phyloP scores from a whole-genome alignment of 2,888 invertebrate species.

The Eristalis arbustorum region DNA sequence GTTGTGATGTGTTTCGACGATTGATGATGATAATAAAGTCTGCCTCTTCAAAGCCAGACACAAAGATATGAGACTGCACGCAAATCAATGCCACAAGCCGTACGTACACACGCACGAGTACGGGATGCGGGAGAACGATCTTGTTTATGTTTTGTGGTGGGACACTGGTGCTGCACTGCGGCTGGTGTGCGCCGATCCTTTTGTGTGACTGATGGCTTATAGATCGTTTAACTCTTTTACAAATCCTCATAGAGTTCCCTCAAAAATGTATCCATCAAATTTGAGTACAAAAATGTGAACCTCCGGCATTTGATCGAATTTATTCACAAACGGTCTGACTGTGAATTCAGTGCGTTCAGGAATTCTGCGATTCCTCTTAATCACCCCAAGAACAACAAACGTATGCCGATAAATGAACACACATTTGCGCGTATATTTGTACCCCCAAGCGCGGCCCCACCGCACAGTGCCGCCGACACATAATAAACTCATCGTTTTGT shows the following conservation, averaged over 20 bases:
- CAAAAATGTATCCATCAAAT: neutral
- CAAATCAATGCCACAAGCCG: slow-evolving; percentile 22
- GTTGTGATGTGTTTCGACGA: slow-evolving; percentile 48
- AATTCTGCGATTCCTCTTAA: slow-evolving; percentile 74
- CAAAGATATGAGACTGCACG: slow-evolving; percentile 20
- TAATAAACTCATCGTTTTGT: slow-evolving; percentile 65
- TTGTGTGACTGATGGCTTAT: slow-evolving; percentile 64
- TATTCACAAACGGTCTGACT: too few relatives aligned
- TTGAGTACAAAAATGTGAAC: too few relatives aligned
- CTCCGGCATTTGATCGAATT: too few relatives aligned
- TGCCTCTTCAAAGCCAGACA: slow-evolving; percentile 26
- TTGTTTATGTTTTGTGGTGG: slow-evolving; percentile 7
- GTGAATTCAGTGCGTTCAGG: too few relatives aligned
- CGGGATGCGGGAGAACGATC: neutral
- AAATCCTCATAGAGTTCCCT: neutral
- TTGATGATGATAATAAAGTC: slow-evolving; percentile 55
- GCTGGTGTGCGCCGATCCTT: slow-evolving; percentile 19
- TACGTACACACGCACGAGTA: neutral
- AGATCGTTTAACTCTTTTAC: neutral
- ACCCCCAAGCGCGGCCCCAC: neutral
- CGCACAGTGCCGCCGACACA: slow-evolving; percentile 51
- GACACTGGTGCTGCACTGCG: neutral
- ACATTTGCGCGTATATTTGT: neutral
- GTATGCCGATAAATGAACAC: slow-evolving; percentile 5
- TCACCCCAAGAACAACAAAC: slow-evolving; percentile 65